Base-by-base conservation (phyloP, 2,113 vertebrate species). In the Onychorhynchus coronatus region DNA sequence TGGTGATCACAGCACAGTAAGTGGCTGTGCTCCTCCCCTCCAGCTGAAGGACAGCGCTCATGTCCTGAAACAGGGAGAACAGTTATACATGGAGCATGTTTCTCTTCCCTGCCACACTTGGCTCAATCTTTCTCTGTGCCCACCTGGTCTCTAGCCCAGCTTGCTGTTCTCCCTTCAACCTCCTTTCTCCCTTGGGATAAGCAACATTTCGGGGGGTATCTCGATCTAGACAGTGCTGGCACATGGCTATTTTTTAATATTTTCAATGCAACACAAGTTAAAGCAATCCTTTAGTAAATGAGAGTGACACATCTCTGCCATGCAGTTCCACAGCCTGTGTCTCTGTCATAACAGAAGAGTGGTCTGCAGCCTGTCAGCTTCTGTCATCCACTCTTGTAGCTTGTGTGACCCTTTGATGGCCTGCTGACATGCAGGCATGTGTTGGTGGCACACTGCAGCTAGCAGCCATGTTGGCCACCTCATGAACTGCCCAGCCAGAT, bases 1-100 rank as follows among this genome's bases (percentile, higher is more conserved):
- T 72, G 27, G 92, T 96, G 89, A 98, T 52, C 30, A 98, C 94
- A 3, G 96, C 97, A 50, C 97, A 98, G 93, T 98, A 98, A 9
- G 97, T 98, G 65, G 98, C 98, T 66, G 98, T 98, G 84, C 63
- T 97, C 76, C 35, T 76, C 49, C 72, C 84, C 82, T 97, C 91
- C 94, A 98, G 91, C 35, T 76, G 96, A 33, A 95, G 95, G 49
- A 98, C 4, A 1, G 91, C 53, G 0, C 91, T 73, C 96, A 97
- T 97, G 88, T 98, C 96, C 98, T 98, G 68, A 27, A 97, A 92
- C 47, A 94, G 41, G 35, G 81, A 89, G 37, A 22, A 50, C 11
- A 87, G 16, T 73, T 17, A 59, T 2, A 65, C 44, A 41, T 1
- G 7, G 49, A 88, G 18, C 18, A 11, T 1, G 1, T 44, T 84